Conservation (phyloP, 2,888 invertebrate species). For the Drosophila ustulata region DNA sequence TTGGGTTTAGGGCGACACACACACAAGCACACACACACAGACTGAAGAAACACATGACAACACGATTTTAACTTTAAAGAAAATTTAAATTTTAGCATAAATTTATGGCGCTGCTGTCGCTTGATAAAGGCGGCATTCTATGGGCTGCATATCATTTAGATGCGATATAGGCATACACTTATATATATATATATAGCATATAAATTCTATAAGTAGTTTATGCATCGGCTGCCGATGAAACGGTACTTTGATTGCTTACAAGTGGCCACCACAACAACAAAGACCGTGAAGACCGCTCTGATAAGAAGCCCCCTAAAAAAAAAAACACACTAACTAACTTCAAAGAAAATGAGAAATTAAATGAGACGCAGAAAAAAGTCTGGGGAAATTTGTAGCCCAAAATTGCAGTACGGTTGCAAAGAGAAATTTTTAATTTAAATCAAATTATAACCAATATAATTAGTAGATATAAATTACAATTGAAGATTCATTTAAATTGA, state of each 20-base stretch:
- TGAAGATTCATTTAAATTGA: no score
- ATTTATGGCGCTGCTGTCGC: constrained; percentile 62
- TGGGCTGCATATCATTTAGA: constrained; percentile 58
- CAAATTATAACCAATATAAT: background rate
- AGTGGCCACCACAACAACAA: constrained; percentile 38
- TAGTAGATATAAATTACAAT: no score
- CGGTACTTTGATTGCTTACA: constrained; percentile 66
- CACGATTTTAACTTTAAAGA: constrained; percentile 61
- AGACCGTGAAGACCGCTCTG: constrained; percentile 41
- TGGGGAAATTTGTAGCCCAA: constrained; percentile 5
- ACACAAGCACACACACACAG: constrained; percentile 19
- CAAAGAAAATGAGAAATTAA: constrained; percentile 19
- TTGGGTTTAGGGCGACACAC: constrained; percentile 35
- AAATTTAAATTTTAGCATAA: constrained; percentile 79
- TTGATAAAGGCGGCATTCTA: constrained; percentile 58
- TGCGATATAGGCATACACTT: constrained; percentile 40
- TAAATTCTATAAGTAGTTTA: constrained; percentile 56
- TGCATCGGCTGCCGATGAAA: constrained; percentile 52
- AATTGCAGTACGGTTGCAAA: background rate
- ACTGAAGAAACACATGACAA: constrained; percentile 8
- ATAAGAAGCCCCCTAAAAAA: constrained; percentile 32
- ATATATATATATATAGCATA: constrained; percentile 15
- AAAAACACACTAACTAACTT: constrained; percentile 2
- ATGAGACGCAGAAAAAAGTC: background rate
- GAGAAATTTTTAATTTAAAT: background rate